Conservation (phyloP, 2,797 vertebrate species). For the Florisuga fusca region DNA sequence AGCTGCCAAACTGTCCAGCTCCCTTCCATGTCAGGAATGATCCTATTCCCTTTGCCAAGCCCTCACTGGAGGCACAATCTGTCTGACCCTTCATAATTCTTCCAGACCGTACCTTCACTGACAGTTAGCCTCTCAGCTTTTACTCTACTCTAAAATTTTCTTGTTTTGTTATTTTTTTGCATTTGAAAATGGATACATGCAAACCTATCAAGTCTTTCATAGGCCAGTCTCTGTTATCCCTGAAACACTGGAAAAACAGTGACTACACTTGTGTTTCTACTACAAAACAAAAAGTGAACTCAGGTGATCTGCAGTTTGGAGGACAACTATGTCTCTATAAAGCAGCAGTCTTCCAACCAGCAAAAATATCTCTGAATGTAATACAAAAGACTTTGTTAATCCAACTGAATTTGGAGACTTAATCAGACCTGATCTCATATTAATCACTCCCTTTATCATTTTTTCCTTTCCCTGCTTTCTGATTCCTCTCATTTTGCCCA, state of each 20-base stretch:
- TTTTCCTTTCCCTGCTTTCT: not conserved
- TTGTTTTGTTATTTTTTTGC: not conserved
- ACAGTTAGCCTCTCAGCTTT: not conserved
- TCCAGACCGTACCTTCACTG: not conserved
- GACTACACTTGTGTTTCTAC: not conserved
- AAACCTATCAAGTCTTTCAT: not conserved
- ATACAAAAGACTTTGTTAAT: not conserved
- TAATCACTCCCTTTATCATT: not conserved
- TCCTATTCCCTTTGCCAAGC: not conserved
- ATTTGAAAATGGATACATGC: not conserved
- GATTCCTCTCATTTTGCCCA: not conserved
- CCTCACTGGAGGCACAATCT: not conserved
- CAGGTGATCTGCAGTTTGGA: not conserved
- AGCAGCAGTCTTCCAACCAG: not conserved
- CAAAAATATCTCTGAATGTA: not conserved
- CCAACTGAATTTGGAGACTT: not conserved
- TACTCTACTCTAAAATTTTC: not conserved
- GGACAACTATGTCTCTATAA: not conserved
- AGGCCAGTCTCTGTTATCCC: not conserved
- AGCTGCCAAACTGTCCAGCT: not conserved
- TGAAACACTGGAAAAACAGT: not conserved
- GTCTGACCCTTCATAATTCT: slow-evolving; percentile 1
- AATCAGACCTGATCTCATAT: not conserved
- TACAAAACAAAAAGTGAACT: not conserved
- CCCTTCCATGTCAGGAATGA: not conserved